Percentiles rank a stretch among this genome's conserved stretches.
Evolutionary conservation across 2,113 vertebrate genomes (phyloP).

Genomic region (Arothron firmamentum): DNA sequence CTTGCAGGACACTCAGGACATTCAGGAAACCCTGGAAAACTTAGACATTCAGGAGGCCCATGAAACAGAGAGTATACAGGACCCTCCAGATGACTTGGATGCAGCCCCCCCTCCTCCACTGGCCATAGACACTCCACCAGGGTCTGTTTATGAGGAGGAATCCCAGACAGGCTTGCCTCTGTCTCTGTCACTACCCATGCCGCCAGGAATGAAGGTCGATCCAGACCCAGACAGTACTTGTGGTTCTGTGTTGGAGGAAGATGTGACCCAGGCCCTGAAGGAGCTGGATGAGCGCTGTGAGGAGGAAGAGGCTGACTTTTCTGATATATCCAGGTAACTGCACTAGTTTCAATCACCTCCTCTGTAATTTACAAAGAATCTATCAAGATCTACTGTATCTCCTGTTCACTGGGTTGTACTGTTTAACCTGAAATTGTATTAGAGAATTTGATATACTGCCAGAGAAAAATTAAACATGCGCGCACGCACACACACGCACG

Average conservation of each 20-base stretch:
- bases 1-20: conserved; percentile 58
- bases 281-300: conserved; percentile 95
- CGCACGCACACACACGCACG: no score
- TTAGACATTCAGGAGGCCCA: conserved; percentile 1
- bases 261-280: conserved; percentile 92
- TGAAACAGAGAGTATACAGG: conserved; percentile 14
- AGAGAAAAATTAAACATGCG: no score
- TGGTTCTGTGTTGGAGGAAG: conserved; percentile 90
- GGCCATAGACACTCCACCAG: conserved; percentile 82
- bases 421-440: no score
- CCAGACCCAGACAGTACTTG: conserved; percentile 79
- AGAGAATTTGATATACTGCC: no score
- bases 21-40: conserved; percentile 69
- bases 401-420: not conserved
- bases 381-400: not conserved
- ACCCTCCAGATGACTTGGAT: conserved; percentile 76
- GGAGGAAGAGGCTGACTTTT: conserved; percentile 94
- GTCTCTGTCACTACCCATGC: conserved; percentile 55
- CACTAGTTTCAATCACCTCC: no score
- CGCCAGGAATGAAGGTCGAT: conserved; percentile 25
- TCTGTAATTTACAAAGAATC: not conserved
- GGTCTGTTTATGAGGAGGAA: conserved; percentile 86
- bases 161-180: conserved; percentile 71
- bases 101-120: conserved; percentile 70
- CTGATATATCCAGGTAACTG: conserved; percentile 86